Evolutionary conservation across 1,140 invertebrate species (phyloP).

Genomic region (Condylostylus longicornis): DNA sequence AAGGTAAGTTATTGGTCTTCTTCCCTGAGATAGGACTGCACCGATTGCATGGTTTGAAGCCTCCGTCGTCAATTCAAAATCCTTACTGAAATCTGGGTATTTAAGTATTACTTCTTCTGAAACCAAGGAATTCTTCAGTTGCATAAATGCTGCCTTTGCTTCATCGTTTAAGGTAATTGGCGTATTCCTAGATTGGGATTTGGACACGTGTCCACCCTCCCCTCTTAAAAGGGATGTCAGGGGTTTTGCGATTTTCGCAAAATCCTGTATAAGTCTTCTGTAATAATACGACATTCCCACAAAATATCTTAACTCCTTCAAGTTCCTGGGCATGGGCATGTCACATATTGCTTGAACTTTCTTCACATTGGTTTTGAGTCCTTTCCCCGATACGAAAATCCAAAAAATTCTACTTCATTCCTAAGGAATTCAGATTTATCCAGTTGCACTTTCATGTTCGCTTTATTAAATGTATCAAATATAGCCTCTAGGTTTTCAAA

Average conservation of each 20-base stretch:
- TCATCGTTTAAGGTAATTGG: conserved; percentile 14
- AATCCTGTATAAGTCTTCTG: conserved; percentile 15
- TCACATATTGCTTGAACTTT: conserved; percentile 14
- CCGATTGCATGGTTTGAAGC: conserved; percentile 19
- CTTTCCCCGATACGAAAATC: conserved; percentile 14
- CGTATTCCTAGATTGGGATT: conserved; percentile 12
- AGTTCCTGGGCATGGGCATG: conserved; percentile 14
- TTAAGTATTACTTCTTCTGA: conserved; percentile 24
- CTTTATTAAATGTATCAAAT: conserved; percentile 11
- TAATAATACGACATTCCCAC: conserved; percentile 19
- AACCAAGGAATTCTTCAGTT: conserved; percentile 13
- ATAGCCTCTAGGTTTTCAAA: conserved; percentile 10
- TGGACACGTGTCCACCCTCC: conserved; percentile 4
- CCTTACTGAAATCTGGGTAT: conserved; percentile 22
- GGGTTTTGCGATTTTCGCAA: conserved; percentile 12
- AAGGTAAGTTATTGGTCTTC: conserved; percentile 17
- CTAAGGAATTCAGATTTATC: conserved; percentile 14
- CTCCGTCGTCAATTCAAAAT: conserved; percentile 24
- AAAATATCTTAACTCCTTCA: conserved; percentile 16
- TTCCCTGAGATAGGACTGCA: conserved; percentile 22
- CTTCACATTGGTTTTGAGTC: conserved; percentile 12
- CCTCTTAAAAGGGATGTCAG: conserved; percentile 9
- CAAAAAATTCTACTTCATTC: conserved; percentile 15
- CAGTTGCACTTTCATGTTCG: conserved; percentile 17
- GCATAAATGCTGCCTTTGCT: conserved; percentile 14